A percentile compares a stretch with the other conserved stretches of the same genome.
phyloP scores from a whole-genome alignment of 2,113 vertebrate genomes.

The Notarius lentiginosus region DNA sequence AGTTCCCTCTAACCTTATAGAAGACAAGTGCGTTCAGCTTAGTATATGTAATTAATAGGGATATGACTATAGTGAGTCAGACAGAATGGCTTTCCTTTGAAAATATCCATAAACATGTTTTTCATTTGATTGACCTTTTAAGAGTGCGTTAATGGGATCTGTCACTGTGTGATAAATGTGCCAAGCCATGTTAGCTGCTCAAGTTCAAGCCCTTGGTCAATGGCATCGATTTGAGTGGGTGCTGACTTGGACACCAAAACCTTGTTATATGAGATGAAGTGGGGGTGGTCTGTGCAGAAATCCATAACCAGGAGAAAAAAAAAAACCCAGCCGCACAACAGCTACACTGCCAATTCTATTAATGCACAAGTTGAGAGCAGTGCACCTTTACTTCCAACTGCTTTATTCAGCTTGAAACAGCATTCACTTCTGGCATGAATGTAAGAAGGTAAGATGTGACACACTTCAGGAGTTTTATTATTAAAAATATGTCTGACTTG shows the following conservation, averaged over 20 bases:
- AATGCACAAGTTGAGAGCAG: background rate
- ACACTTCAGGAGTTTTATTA: background rate
- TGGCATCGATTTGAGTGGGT: conserved; percentile 46
- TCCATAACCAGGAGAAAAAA: conserved; percentile 1
- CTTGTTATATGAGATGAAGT: conserved; percentile 47
- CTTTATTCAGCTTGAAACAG: background rate
- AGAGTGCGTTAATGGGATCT: conserved; percentile 52
- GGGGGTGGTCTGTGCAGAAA: conserved; percentile 33
- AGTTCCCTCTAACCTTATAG: background rate
- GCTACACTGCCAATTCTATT: background rate
- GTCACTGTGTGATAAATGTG: conserved; percentile 52
- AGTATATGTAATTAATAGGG: conserved; percentile 31
- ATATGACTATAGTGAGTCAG: conserved; percentile 30
- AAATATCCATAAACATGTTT: conserved; percentile 57
- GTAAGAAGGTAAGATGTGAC: background rate
- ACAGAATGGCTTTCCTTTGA: conserved; percentile 29
- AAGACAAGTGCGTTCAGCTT: conserved; percentile 34
- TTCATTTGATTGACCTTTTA: conserved; percentile 58
- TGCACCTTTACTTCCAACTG: background rate
- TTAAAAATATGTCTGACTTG: background rate
- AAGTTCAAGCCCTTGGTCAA: conserved; percentile 36
- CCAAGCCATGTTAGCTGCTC: conserved; percentile 36
- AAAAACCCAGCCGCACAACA: background rate
- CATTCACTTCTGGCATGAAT: conserved; percentile 9
- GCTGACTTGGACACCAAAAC: conserved; percentile 45